Conservation (phyloP, 2,113 vertebrate species). For the Theropithecus gelada region DNA sequence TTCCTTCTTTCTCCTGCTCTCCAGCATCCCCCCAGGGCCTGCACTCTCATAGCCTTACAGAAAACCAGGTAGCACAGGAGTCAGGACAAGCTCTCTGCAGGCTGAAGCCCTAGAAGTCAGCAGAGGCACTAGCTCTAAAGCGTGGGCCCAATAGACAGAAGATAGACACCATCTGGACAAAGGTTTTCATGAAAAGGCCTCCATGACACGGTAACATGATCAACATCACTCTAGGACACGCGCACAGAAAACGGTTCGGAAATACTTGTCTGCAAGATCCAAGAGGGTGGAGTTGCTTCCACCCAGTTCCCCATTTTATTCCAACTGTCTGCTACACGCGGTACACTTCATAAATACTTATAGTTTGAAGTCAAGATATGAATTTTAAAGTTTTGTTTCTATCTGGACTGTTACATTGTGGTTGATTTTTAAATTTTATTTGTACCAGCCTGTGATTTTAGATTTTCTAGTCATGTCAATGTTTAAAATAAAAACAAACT, state of each 20-base stretch:
- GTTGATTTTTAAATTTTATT: neutral
- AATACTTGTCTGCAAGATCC: neutral
- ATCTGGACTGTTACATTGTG: neutral
- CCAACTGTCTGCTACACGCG: accelerated
- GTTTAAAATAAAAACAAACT: neutral
- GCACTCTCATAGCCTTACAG: neutral
- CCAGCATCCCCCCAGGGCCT: neutral
- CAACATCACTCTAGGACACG: neutral
- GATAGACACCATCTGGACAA: neutral
- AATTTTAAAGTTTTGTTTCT: neutral
- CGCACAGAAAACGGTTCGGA: neutral
- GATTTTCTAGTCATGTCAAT: neutral
- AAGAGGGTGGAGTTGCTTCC: neutral
- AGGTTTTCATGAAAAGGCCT: neutral
- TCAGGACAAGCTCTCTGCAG: neutral
- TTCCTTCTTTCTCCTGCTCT: neutral
- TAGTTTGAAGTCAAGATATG: neutral
- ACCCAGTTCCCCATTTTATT: neutral
- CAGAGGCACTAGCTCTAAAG: neutral
- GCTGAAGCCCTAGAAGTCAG: neutral
- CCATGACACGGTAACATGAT: neutral
- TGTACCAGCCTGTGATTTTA: neutral
- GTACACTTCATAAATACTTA: neutral
- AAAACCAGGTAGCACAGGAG: neutral
- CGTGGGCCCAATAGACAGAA: neutral